Conservation (phyloP, 2,797 vertebrate species). For the Melanotaenia parkinsoni region DNA sequence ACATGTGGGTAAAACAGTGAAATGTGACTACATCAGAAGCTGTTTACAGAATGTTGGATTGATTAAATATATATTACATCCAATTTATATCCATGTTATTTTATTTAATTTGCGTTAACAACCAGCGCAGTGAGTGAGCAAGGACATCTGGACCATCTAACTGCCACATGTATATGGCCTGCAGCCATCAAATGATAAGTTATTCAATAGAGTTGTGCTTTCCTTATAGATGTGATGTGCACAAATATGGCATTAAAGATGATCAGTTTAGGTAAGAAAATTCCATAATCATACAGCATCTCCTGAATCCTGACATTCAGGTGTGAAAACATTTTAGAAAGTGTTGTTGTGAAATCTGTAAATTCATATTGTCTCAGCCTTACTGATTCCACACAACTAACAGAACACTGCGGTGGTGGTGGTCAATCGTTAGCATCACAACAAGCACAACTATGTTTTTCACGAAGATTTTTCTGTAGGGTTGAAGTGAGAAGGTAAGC, state of each 20-base stretch:
- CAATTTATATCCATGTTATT: background rate
- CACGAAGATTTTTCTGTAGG: background rate
- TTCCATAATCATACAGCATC: background rate
- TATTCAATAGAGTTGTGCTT: background rate
- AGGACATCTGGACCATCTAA: constrained; percentile 14
- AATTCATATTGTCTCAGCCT: constrained; percentile 19
- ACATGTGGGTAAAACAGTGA: no score
- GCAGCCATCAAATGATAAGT: background rate
- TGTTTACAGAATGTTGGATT: no score
- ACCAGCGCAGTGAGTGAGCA: background rate
- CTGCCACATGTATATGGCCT: constrained; percentile 5
- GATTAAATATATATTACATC: background rate
- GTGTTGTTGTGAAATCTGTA: constrained; percentile 11
- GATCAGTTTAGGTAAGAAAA: background rate
- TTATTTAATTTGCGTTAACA: no score
- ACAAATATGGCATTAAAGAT: background rate
- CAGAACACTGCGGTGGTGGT: constrained; percentile 3
- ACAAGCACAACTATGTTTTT: constrained; percentile 23
- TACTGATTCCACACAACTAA: background rate
- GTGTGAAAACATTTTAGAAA: background rate
- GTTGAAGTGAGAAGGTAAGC: constrained; percentile 6
- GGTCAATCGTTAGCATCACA: background rate
- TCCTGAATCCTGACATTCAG: constrained; percentile 1
- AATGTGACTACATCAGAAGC: no score
- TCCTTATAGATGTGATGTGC: background rate